Evolutionary conservation across 1,140 invertebrate species (phyloP), one percentile per base, ranked within the genome.

Genomic region (Neodiprion pinetum): DNA sequence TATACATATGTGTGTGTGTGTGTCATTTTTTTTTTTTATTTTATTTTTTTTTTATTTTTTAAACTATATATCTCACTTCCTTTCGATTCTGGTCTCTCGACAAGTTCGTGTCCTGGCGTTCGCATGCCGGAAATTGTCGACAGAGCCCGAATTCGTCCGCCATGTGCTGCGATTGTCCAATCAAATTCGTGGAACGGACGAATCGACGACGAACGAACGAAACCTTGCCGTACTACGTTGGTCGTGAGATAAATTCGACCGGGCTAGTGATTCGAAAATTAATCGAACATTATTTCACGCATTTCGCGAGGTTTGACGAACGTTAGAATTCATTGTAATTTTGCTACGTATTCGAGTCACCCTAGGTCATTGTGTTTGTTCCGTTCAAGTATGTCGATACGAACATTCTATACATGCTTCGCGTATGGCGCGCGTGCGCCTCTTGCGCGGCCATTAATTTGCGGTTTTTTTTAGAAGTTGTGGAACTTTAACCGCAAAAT

Each of bases 81-180:
- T 65, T 65, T 65, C 61, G 12, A 14, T 17, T 21, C 40, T 21
- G 21, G 67, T 23, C 21, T 47, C 67, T 23, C 17, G 21, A 69
- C 40, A 23, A 69, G 21, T 14, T 69, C 67, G 10, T 14, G 11
- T 69, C 11, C 40, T 47, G 67, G 21, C 67, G 67, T 69, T 47
- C 67, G 40, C 67, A 69, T 69, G 21, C 67, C 40, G 53, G 67
- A 23, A 47, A 69, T 47, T 69, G 67, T 69, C 67, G 67, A 23
- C 67, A 61, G 53, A 61, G 53, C 53, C 53, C 53, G 53, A 61
- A 61, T 61, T 17, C 53, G 53, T 61, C 53, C 53, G 53, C 53
- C 53, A 61, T 61, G 53, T 61, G 53, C 9, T 5, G 53, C 53
- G 53, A 14, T 61, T 61, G n/a, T 61, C 53, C 53, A 17, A 61